These are phyloP conservation scores for Microctonus hyperodae DNA, from an alignment of 2,888 invertebrate species.

Conservation along the genomic window DNA sequence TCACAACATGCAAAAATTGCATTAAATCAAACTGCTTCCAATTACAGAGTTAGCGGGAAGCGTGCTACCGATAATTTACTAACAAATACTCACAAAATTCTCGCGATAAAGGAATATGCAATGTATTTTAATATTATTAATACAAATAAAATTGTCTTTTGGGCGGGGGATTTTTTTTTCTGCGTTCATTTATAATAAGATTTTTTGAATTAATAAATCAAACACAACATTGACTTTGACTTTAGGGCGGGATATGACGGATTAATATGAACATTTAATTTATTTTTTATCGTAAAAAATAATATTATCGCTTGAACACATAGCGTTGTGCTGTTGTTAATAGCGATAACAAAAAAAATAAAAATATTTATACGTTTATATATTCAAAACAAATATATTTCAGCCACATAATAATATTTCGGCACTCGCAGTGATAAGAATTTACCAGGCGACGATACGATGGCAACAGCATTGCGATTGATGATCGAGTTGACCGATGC, in stretches of 20 bases:
- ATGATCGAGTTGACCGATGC: conserved; percentile 57
- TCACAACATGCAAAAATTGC: conserved; percentile 19
- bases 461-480: conserved; percentile 58
- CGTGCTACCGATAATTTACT: conserved; percentile 1
- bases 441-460: conserved; percentile 59
- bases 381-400: neutral
- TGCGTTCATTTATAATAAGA: neutral
- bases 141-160: neutral
- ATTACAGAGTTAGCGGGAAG: conserved; percentile 10
- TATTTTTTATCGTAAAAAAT: conserved; percentile 7
- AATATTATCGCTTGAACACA: conserved; percentile 38
- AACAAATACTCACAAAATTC: conserved; percentile 8
- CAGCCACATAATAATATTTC: conserved; percentile 3
- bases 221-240: conserved; percentile 10
- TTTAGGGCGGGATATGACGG: neutral
- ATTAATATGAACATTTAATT: conserved; percentile 1
- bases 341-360: conserved; percentile 35
- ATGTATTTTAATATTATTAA: neutral
- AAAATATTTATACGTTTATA: conserved; percentile 6
- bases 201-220: neutral
- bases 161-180: neutral
- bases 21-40: conserved; percentile 9
- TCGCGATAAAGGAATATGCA: neutral
- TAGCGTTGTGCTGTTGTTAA: conserved; percentile 45
- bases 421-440: conserved; percentile 38